Evolutionary conservation across 23 tunicate genomes (phyloP), one percentile per base, ranked within the genome.

Genomic region (Clavelina lepadiformis): DNA sequence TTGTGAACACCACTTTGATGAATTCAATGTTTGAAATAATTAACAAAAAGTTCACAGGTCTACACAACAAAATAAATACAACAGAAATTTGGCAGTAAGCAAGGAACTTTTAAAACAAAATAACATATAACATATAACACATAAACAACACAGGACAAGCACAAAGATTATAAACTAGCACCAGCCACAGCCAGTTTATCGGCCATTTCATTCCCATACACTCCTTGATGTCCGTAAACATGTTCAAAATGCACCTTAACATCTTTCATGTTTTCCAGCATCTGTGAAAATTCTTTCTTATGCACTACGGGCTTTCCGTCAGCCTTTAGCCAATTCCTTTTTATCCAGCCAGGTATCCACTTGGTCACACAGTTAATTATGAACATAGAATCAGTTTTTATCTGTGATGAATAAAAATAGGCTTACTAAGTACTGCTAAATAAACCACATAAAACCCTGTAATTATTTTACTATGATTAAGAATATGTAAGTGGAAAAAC

Each of bases 181-280:
- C 89, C 97, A 1, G 69, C 64, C n/a, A 89, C 97, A 13, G 97
- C 97, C 26, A 89, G 68, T 46, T 45, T 59, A 46, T 89, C 97
- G 5, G 97, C 97, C 83, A 75, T 89, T 51, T 89, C 97, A 65
- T 89, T 89, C 25, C 97, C 97, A 64, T 61, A 26, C 19, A 67
- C 38, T 15, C 97, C 97, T 3, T 18, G 31, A 36, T 89, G 97
- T 11, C 89, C 97, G 27, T 24, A 25, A 18, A 89, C 89, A 70
- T 89, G 97, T 33, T 80, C 81, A 67, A 91, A 89, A 7, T 46
- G 49, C 21, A 89, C 97, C 38, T 81, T 60, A 0, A 89, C 81
- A 18, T 67, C 34, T 56, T 89, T 70, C 89, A 89, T 53, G 55
- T 65, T 38, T 4, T 75, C 58, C 44, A 89, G 56, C 44, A 89